phyloP scores from a whole-genome alignment of 1,140 invertebrate genomes.

The Pinna nobilis region DNA sequence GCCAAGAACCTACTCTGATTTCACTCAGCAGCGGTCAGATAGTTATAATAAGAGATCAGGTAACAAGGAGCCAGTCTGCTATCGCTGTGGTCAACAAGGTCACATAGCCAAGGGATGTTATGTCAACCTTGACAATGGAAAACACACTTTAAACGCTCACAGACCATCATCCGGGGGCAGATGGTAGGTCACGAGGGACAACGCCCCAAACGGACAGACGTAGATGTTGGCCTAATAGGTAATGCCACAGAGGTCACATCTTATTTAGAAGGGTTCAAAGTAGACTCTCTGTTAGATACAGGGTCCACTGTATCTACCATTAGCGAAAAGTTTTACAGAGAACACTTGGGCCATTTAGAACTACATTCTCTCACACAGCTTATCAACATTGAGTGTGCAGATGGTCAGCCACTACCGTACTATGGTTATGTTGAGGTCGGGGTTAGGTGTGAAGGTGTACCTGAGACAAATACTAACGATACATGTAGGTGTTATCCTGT shows the following conservation, averaged over 20 bases:
- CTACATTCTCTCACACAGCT: neutral
- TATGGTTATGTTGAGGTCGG: constrained; percentile 29
- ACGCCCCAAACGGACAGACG: too few relatives aligned
- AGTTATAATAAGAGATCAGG: too few relatives aligned
- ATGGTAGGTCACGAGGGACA: too few relatives aligned
- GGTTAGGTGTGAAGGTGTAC: neutral
- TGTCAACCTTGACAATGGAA: too few relatives aligned
- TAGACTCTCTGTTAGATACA: constrained; percentile 31
- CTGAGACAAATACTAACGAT: neutral
- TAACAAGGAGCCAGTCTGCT: too few relatives aligned
- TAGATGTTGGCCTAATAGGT: neutral
- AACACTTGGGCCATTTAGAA: neutral
- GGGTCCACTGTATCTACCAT: constrained; percentile 23
- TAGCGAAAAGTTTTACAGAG: constrained; percentile 22
- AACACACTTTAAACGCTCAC: too few relatives aligned
- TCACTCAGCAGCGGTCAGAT: too few relatives aligned
- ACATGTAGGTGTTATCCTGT: constrained; percentile 19
- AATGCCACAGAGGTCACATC: neutral
- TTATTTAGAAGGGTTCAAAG: too few relatives aligned
- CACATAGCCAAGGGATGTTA: too few relatives aligned
- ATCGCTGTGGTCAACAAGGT: too few relatives aligned
- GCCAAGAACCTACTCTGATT: too few relatives aligned
- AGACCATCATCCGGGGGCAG: too few relatives aligned
- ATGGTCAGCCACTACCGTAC: constrained; percentile 20
- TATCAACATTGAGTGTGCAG: constrained; percentile 35